Evolutionary conservation across 2,797 vertebrate genomes (phyloP), one percentile per base, ranked within the genome.

Genomic region (Melanogrammus aeglefinus): DNA sequence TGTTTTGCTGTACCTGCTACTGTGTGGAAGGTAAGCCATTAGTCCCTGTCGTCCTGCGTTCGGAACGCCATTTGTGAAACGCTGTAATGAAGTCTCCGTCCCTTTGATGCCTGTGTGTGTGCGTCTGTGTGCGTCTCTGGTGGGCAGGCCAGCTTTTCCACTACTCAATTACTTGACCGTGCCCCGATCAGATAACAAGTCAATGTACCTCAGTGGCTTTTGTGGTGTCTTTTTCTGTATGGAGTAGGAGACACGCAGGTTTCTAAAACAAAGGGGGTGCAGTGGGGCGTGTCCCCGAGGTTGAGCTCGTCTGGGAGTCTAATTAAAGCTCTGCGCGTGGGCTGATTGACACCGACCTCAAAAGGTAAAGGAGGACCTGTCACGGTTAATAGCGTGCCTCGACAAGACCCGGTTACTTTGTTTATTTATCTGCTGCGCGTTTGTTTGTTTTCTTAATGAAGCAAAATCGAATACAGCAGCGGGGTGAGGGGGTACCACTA

Each of bases 1-100:
- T 86, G 83, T 91, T 92, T 91, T 90, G 91, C 91, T 91, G 91
- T 91, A 92, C 83, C 85, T 91, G 90, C 90, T 92, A 85, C 86
- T 86, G 89, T 75, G 86, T 83, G 81, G 86, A 86, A 91, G 86
- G 79, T 24, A 72, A 82, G 80, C 78, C 91, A 94, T 94, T 92
- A 93, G 85, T 94, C 91, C 91, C 78, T 90, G 91, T 91, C 92
- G 88, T 77, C 82, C 86, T 75, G 36, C 71, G 82, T 91, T 86
- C 85, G 80, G 73, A 75, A 84, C 89, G 79, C 79, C 85, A 88
- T 91, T 94, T 90, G 85, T 88, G 85, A 91, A 86, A 88, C 6
- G 73, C 75, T 84, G 85, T 88, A 88, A 91, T 87, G 77, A 90
- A 89, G 87, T 85, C 83, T 85, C 83, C 18, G 73, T 82, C 12